These are phyloP conservation scores for Cynopterus sphinx DNA, from an alignment of 2,797 vertebrate species.

Conservation along the genomic window DNA sequence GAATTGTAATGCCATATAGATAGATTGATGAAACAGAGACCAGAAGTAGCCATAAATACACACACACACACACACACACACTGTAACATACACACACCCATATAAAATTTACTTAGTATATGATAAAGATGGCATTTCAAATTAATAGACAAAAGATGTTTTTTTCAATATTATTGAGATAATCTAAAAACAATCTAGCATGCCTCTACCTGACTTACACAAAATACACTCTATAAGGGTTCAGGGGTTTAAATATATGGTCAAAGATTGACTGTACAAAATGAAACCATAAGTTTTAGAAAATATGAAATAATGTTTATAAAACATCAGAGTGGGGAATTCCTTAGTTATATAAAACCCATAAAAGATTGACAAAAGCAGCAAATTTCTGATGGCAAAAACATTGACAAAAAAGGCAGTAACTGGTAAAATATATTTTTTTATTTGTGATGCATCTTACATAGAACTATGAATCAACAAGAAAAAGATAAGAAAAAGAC, in stretches of 20 bases:
- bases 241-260: neutral
- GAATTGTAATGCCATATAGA: neutral
- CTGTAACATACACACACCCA: neutral
- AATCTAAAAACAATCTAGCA: neutral
- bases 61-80: neutral
- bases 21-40: neutral
- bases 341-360: neutral
- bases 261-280: neutral
- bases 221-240: neutral
- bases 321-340: neutral
- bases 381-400: neutral
- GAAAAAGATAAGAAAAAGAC: neutral
- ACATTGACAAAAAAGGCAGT: neutral
- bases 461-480: neutral
- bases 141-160: neutral
- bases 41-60: neutral
- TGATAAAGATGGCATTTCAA: neutral
- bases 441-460: neutral
- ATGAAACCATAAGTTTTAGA: neutral
- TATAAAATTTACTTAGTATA: neutral
- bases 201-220: neutral
- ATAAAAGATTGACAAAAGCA: neutral
- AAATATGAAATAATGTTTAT: neutral
- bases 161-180: neutral
- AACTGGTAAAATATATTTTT: neutral